Conservation (phyloP, 2,888 invertebrate genomes). For the Drosophila nr. perissopoda region DNA sequence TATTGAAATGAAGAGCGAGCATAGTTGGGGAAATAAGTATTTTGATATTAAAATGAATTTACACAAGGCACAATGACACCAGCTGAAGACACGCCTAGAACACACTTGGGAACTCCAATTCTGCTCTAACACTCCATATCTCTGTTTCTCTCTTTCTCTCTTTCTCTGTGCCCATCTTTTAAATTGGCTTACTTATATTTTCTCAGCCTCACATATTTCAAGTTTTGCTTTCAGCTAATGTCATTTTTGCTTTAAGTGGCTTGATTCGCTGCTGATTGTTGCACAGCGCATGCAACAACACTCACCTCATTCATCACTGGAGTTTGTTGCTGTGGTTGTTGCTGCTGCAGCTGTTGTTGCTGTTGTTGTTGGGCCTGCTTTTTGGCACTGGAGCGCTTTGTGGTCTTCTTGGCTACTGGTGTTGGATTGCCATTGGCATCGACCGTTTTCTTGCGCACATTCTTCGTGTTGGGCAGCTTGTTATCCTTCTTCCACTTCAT, state of each 20-base stretch:
- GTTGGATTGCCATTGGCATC: slow-evolving; percentile 85
- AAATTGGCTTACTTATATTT: not conserved
- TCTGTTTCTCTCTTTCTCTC: no score
- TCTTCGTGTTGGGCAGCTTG: slow-evolving; percentile 86
- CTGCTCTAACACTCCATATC: no score
- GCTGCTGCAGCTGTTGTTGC: slow-evolving; percentile 60
- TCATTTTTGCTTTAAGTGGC: slow-evolving; percentile 52
- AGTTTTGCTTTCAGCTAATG: slow-evolving; percentile 33
- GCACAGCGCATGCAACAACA: slow-evolving; percentile 48
- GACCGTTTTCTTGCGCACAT: slow-evolving; percentile 88
- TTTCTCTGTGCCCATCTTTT: not conserved
- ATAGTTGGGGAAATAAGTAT: not conserved
- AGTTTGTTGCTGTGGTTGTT: slow-evolving; percentile 60
- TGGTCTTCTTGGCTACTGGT: slow-evolving; percentile 83
- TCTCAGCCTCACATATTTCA: not conserved
- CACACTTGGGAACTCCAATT: no score
- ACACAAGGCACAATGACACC: not conserved
- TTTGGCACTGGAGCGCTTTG: slow-evolving; percentile 82
- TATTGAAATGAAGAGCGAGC: not conserved
- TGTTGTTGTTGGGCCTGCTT: slow-evolving; percentile 76
- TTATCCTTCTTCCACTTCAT: slow-evolving; percentile 95
- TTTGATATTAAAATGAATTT: not conserved
- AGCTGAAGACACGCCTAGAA: no score
- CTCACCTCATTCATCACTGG: slow-evolving; percentile 85
- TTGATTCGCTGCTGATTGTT: slow-evolving; percentile 34